A percentile compares a stretch with the other conserved stretches of the same genome.
phyloP scores from a whole-genome alignment of 2,888 invertebrate genomes.

The Lepidocyrtoides sp. region DNA sequence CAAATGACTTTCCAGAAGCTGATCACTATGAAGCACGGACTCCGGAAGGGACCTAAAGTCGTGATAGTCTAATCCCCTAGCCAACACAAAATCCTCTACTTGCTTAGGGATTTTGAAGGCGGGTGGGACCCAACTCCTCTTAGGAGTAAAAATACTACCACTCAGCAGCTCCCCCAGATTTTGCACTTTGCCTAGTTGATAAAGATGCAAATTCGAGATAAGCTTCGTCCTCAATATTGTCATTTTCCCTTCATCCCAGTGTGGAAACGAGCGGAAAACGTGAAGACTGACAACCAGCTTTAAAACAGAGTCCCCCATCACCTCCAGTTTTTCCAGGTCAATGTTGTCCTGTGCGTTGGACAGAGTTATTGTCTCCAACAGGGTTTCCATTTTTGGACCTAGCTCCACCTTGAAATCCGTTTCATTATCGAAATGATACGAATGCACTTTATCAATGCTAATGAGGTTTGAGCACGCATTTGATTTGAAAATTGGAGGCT shows the following conservation, averaged over 20 bases:
- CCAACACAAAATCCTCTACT: not conserved
- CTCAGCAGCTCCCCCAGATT: constrained; percentile 79
- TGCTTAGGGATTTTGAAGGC: constrained; percentile 89
- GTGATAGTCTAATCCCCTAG: not conserved
- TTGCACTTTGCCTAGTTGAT: constrained; percentile 90
- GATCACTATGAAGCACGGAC: not conserved
- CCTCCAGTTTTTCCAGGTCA: constrained; percentile 94
- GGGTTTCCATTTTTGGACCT: constrained; percentile 68
- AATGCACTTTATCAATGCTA: constrained; percentile 20
- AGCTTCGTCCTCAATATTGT: constrained; percentile 91
- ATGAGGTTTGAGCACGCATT: not conserved
- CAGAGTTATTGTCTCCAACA: constrained; percentile 90
- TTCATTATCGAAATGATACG: constrained; percentile 51
- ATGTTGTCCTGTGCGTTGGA: constrained; percentile 92
- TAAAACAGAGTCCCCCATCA: constrained; percentile 95
- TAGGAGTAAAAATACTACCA: constrained; percentile 89
- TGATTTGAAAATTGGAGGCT: constrained; percentile 18
- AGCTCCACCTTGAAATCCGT: constrained; percentile 47
- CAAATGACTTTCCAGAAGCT: not conserved
- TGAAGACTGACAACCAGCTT: constrained; percentile 93
- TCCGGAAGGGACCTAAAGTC: not conserved
- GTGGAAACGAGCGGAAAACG: constrained; percentile 90
- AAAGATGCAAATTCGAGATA: constrained; percentile 95
- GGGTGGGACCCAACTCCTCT: constrained; percentile 93
- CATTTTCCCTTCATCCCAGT: constrained; percentile 92